Percentiles rank a stretch among this genome's conserved stretches.
Conservation (phyloP, 2,113 vertebrate species). For the Aythya baeri region DNA sequence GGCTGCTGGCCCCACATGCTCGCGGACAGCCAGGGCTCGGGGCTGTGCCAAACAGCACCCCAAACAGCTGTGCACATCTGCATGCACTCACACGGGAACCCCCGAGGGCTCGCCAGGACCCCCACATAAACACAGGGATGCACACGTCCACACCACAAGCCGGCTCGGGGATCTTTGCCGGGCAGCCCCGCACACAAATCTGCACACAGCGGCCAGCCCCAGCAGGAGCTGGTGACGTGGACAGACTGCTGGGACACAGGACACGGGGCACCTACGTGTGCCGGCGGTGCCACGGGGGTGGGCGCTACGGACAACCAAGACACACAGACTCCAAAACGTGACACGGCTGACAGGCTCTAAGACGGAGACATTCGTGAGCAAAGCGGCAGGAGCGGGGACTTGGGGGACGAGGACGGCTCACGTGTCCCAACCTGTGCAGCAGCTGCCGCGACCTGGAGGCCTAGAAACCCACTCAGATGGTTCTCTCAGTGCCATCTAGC, state of each 20-base stretch:
- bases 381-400: slow-evolving; percentile 12
- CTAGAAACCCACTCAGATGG: slow-evolving; percentile 72
- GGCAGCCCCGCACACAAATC: neutral
- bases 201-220: neutral
- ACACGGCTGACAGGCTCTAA: slow-evolving; percentile 48
- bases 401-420: slow-evolving; percentile 12
- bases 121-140: neutral
- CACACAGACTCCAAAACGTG: slow-evolving; percentile 25
- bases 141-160: neutral
- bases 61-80: neutral
- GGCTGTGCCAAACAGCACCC: neutral
- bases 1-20: neutral
- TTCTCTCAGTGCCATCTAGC: slow-evolving; percentile 74
- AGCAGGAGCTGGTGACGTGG: slow-evolving; percentile 1
- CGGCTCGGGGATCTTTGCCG: neutral
- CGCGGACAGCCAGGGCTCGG: neutral
- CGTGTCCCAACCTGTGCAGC: slow-evolving; percentile 69
- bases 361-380: slow-evolving; percentile 60
- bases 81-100: neutral
- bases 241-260: neutral
- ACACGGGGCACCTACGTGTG: neutral
- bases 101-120: neutral
- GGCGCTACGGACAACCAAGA: slow-evolving; percentile 42
- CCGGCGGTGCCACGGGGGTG: neutral
- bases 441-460: slow-evolving; percentile 55